These are phyloP conservation scores for Chaenocephalus aceratus DNA, from an alignment of 2,113 vertebrate genomes.

Conservation along the genomic window DNA sequence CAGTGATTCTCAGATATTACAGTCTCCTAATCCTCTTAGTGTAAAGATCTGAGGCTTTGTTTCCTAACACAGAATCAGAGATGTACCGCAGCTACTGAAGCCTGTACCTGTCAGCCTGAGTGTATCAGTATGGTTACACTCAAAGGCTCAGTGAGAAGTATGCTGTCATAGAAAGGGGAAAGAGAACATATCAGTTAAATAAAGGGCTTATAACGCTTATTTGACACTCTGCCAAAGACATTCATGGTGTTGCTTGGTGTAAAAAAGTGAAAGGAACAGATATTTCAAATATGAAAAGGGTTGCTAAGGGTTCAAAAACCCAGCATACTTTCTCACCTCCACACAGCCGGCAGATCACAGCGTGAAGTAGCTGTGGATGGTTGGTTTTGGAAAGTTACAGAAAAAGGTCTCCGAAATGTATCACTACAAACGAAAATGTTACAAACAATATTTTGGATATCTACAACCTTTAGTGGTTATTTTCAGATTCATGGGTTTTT, in stretches of 20 bases:
- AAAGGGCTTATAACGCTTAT: too few relatives aligned
- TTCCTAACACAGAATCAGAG: slow-evolving; percentile 28
- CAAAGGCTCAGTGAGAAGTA: too few relatives aligned
- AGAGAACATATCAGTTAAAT: too few relatives aligned
- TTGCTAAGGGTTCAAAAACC: too few relatives aligned
- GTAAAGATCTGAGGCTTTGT: slow-evolving; percentile 57
- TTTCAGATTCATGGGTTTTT: not conserved
- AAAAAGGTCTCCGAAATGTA: not conserved
- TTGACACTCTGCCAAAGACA: too few relatives aligned
- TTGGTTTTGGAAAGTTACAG: not conserved
- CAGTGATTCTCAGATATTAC: slow-evolving; percentile 54
- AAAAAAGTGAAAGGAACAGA: not conserved
- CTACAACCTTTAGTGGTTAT: not conserved
- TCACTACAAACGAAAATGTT: not conserved
- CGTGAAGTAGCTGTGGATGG: too few relatives aligned
- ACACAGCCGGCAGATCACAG: not conserved
- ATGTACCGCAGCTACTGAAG: not conserved
- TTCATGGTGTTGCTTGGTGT: too few relatives aligned
- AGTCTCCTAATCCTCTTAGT: slow-evolving; percentile 49
- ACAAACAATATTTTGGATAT: not conserved
- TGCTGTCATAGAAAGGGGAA: too few relatives aligned
- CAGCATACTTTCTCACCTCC: not conserved
- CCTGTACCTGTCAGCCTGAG: not conserved
- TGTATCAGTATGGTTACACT: not conserved
- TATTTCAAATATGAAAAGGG: not conserved